These are phyloP conservation scores for Neostethus bicornis DNA, from an alignment of 2,797 vertebrate genomes.

Conservation along the genomic window DNA sequence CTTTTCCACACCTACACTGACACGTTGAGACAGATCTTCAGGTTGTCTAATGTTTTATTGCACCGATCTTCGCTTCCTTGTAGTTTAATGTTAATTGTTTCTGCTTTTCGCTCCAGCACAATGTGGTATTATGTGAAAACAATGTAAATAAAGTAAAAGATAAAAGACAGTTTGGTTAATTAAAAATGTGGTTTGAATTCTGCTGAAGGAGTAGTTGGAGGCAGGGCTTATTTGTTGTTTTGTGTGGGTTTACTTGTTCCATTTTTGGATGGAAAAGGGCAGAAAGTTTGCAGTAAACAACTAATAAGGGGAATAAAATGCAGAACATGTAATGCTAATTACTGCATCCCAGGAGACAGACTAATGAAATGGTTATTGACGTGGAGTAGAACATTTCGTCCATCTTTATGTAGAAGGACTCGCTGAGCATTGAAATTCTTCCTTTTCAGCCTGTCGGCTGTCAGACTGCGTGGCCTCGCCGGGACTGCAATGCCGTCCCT, in stretches of 20 bases:
- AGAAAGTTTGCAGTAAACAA: constrained; percentile 28
- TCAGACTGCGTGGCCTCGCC: constrained; percentile 49
- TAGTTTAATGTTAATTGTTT: constrained; percentile 2
- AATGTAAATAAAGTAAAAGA: constrained; percentile 3
- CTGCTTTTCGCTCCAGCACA: constrained; percentile 13
- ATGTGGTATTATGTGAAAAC: constrained; percentile 6
- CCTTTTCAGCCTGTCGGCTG: constrained; percentile 37
- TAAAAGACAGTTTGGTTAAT: neutral
- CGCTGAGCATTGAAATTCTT: constrained; percentile 17
- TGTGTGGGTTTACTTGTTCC: constrained; percentile 2
- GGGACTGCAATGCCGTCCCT: constrained; percentile 15
- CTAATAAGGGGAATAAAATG: constrained; percentile 33
- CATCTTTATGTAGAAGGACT: constrained; percentile 25
- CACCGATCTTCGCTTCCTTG: constrained; percentile 31
- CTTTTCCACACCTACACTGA: constrained; percentile 44
- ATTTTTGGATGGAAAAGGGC: constrained; percentile 13
- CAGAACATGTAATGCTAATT: constrained; percentile 16
- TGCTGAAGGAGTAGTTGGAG: neutral
- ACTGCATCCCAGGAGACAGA: constrained; percentile 15
- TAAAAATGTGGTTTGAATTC: constrained; percentile 10
- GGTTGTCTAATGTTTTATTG: constrained; percentile 31
- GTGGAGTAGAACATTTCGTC: constrained; percentile 38
- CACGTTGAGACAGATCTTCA: constrained; percentile 59
- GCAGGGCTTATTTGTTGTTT: neutral
- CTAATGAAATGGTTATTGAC: constrained; percentile 27